Evolutionary conservation across 2,113 vertebrate genomes (phyloP), one percentile per base, ranked within the genome.

Genomic region (Synodontis membranacea): DNA sequence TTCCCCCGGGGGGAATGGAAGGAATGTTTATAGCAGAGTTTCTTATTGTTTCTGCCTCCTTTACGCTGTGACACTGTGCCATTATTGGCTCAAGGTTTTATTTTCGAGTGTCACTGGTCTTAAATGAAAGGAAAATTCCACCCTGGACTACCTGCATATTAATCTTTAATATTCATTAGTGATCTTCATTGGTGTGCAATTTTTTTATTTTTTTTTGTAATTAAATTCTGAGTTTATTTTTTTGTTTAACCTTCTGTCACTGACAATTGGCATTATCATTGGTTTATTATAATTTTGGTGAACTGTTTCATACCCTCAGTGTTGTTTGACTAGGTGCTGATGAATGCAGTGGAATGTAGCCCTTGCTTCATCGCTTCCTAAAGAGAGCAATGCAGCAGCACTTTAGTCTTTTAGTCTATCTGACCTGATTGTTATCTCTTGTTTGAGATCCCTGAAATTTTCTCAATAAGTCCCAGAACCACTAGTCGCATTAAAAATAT

Each of bases 11-110:
- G 64, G 34, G 83, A 87, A 85, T 72, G 76, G 84, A 90, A 86
- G 87, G 86, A 80, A 80, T 92, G 91, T 92, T 89, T 89, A 28
- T 84, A 81, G 85, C 84, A 88, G 91, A 91, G 85, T 89, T 83
- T 91, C 88, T 88, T 58, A 64, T 84, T 42, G 66, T 84, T 72
- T 23, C 28, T 82, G 68, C 25, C 34, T 54, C 64, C 44, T 85
- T 78, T 80, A 5, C n/a, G 37, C 17, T 52, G 14, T 74, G 58
- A 75, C 44, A 75, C 10, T 52, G 14, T 37, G 15, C 10, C 21
- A 37, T 34, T 58, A 23, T 82, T 56, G 66, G 66, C 54, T 78
- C 21, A 46, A 25, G 84, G 60, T 17, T 85, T 78, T 64, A 66
- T 66, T 17, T 31, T 31, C 0, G 37, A 23, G 10, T 72, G 25